phyloP scores from a whole-genome alignment of 2,797 vertebrate species.

The Hypotaenidia philippensis region DNA sequence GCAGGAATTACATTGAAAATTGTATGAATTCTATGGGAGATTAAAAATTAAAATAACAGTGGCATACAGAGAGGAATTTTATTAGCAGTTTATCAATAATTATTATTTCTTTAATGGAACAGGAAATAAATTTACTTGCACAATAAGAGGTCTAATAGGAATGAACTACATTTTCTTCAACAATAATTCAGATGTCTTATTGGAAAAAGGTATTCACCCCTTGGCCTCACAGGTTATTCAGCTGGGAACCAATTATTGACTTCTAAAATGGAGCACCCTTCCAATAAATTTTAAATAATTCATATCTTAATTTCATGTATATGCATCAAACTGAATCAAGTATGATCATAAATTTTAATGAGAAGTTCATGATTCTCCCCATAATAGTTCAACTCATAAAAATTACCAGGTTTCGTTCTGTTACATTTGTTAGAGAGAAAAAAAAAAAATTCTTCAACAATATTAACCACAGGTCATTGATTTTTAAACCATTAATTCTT shows the following conservation, averaged over 20 bases:
- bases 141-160: not conserved
- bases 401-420: constrained; percentile 8
- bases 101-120: not conserved
- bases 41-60: not conserved
- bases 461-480: not conserved
- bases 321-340: constrained; percentile 55
- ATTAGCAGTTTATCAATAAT: constrained; percentile 1
- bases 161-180: constrained; percentile 10
- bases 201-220: not conserved
- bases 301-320: constrained; percentile 33
- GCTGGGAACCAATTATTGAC: constrained; percentile 54
- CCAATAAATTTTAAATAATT: constrained; percentile 70
- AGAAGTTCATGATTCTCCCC: constrained; percentile 25
- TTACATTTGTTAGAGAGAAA: not conserved
- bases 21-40: not conserved
- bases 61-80: not conserved
- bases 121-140: constrained; percentile 1
- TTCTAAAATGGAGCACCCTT: constrained; percentile 47
- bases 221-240: constrained; percentile 20
- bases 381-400: constrained; percentile 35
- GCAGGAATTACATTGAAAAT: not conserved
- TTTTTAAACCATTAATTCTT: constrained; percentile 42
- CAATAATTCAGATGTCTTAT: not conserved
- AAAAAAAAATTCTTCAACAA: not conserved
- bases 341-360: constrained; percentile 69